phyloP scores from a whole-genome alignment of 2,113 vertebrate species.

The Coptodon rendalli region DNA sequence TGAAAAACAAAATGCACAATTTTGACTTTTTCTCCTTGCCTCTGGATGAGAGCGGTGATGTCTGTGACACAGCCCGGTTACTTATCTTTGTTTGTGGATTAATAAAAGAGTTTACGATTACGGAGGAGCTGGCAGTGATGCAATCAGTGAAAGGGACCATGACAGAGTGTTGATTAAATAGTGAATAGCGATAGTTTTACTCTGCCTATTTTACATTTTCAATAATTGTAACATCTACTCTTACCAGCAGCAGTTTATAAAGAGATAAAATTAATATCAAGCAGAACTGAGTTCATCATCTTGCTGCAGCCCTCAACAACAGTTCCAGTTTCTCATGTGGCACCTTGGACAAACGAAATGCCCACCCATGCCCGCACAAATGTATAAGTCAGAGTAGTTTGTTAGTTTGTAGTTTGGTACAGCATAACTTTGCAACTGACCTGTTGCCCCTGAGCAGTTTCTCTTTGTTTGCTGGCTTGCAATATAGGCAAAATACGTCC shows the following conservation, averaged over 20 bases:
- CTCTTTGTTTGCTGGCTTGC: not conserved
- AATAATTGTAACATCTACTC: not conserved
- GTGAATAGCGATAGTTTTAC: rapidly evolving
- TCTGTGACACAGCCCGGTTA: not conserved
- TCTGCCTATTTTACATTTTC: not conserved
- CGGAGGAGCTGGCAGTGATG: not conserved
- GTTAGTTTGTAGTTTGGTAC: not conserved
- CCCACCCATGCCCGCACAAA: too few species aligned
- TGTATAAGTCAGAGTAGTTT: not conserved
- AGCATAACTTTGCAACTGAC: not conserved
- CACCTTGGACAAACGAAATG: rapidly evolving
- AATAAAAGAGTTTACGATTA: not conserved
- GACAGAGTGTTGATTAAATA: not conserved
- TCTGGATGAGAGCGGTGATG: not conserved
- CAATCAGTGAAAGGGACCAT: not conserved
- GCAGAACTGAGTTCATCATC: not conserved
- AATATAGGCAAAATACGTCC: not conserved
- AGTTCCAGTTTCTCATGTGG: not conserved
- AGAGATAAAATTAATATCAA: rapidly evolving
- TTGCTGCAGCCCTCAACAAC: not conserved
- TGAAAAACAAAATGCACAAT: not conserved
- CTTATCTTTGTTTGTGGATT: not conserved
- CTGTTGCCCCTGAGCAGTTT: not conserved
- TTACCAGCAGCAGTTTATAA: not conserved
- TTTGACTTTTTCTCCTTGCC: rapidly evolving